Evolutionary conservation across 2,797 vertebrate genomes (phyloP).

Genomic region (Psittacula echo): DNA sequence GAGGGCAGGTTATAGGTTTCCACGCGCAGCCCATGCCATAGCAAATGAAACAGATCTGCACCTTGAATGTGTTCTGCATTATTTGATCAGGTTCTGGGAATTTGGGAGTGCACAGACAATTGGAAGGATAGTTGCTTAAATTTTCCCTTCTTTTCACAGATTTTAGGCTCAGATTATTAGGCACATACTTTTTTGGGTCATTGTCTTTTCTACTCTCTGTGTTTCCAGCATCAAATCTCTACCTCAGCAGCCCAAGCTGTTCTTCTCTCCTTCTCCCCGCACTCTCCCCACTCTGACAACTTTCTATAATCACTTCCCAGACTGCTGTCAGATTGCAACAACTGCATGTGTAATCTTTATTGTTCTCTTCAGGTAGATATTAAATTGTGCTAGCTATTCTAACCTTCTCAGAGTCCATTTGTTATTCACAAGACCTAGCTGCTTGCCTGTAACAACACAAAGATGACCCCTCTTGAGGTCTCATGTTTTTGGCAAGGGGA

Average conservation of each 20-base stretch:
- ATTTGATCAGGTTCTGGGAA: background rate
- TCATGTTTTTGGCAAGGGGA: background rate
- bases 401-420: background rate
- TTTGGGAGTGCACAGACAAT: background rate
- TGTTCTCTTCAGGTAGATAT: background rate
- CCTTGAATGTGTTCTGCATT: background rate
- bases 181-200: slow-evolving; percentile 58
- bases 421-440: background rate
- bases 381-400: background rate
- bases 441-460: background rate
- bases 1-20: background rate
- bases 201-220: slow-evolving; percentile 16
- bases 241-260: background rate
- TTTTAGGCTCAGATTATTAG: slow-evolving; percentile 28
- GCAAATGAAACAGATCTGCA: background rate
- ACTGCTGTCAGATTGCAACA: slow-evolving; percentile 26
- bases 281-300: background rate
- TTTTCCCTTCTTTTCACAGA: background rate
- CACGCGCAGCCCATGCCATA: background rate
- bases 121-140: slow-evolving; percentile 4
- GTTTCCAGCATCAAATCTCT: slow-evolving; percentile 49
- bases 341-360: background rate
- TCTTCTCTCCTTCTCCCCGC: background rate
- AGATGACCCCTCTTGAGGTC: background rate
- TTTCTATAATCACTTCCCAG: slow-evolving; percentile 24